A percentile compares a stretch with the other conserved stretches of the same genome.
phyloP scores from a whole-genome alignment of 2,113 vertebrate species.

The Lanius ludovicianus region DNA sequence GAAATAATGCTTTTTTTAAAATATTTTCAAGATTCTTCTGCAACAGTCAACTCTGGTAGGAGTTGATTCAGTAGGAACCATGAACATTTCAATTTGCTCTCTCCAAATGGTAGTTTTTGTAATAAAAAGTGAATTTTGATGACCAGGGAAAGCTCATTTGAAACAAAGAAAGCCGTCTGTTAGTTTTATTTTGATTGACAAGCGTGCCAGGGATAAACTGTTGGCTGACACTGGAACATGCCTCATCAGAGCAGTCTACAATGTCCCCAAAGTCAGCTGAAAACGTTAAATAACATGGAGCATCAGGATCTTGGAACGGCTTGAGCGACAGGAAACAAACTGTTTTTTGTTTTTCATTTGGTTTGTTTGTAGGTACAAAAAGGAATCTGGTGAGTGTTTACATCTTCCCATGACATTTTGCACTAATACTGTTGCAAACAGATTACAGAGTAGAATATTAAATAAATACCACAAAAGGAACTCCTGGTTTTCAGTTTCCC shows the following conservation, averaged over 20 bases:
- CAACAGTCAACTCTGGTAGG: neutral
- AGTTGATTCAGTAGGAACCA: constrained; percentile 8
- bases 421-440: constrained; percentile 72
- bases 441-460: constrained; percentile 74
- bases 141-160: constrained; percentile 29
- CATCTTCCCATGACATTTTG: constrained; percentile 78
- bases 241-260: constrained; percentile 38
- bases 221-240: constrained; percentile 56
- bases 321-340: constrained; percentile 51
- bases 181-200: constrained; percentile 65
- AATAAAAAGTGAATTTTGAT: constrained; percentile 55
- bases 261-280: constrained; percentile 40
- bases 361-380: constrained; percentile 76
- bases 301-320: constrained; percentile 54
- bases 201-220: constrained; percentile 21
- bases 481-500: constrained; percentile 62
- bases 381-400: constrained; percentile 71
- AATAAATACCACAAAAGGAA: constrained; percentile 75
- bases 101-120: constrained; percentile 7
- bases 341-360: constrained; percentile 49
- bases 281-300: constrained; percentile 50
- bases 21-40: neutral
- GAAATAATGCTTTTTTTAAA: neutral
- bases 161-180: constrained; percentile 52
- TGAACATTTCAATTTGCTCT: neutral